Conservation (phyloP, 2,113 vertebrate species). For the Hippocampus zosterae region DNA sequence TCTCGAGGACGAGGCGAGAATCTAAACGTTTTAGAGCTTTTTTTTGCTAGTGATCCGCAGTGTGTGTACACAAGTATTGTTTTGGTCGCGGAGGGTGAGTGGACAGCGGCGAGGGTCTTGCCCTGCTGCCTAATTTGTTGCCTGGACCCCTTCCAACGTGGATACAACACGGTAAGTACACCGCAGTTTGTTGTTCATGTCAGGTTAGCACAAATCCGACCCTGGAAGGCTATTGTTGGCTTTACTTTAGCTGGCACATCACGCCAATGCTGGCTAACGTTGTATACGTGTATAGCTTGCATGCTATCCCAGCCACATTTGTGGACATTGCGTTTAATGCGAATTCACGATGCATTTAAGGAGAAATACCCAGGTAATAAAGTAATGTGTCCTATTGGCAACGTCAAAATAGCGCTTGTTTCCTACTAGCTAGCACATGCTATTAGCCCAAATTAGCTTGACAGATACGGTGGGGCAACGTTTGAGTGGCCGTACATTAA, state of each 20-base stretch:
- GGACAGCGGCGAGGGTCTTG: slow-evolving; percentile 74
- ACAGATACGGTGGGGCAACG: slow-evolving; percentile 29
- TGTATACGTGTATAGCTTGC: slow-evolving; percentile 42
- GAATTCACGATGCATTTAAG: not conserved
- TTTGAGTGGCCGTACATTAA: slow-evolving; percentile 18
- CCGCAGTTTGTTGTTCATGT: slow-evolving; percentile 22
- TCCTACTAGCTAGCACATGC: slow-evolving; percentile 67
- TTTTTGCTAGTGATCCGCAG: slow-evolving; percentile 77
- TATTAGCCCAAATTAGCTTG: slow-evolving; percentile 67
- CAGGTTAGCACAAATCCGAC: slow-evolving; percentile 37
- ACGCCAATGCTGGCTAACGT: slow-evolving; percentile 59
- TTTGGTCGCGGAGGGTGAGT: slow-evolving; percentile 77
- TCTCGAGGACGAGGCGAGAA: slow-evolving; percentile 26
- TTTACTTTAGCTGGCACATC: slow-evolving; percentile 63
- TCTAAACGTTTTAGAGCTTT: slow-evolving; percentile 49
- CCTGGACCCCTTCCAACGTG: slow-evolving; percentile 74
- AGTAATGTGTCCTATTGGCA: slow-evolving; percentile 39
- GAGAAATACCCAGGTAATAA: slow-evolving; percentile 8
- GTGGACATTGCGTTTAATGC: not conserved
- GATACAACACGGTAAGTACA: slow-evolving; percentile 86
- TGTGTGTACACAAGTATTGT: slow-evolving; percentile 83
- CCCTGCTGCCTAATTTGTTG: slow-evolving; percentile 7
- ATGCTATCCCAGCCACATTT: slow-evolving; percentile 26
- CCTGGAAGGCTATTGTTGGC: slow-evolving; percentile 63
- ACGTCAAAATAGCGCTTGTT: slow-evolving; percentile 34